Evolutionary conservation across 1,140 invertebrate species (phyloP).

Genomic region (Calephelis nemesis): DNA sequence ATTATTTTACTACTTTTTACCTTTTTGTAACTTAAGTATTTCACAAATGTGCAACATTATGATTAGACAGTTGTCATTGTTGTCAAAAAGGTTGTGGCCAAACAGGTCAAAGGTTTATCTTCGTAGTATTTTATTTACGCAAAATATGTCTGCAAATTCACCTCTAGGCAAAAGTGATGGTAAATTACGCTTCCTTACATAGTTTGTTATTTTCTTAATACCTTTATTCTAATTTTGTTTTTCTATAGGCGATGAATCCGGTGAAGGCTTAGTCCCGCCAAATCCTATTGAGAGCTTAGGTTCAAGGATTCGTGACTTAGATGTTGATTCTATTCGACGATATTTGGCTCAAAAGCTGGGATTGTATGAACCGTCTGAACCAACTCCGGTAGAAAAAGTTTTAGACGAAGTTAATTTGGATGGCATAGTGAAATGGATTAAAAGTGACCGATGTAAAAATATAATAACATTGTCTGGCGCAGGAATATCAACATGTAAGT

Average conservation of each 20-base stretch:
- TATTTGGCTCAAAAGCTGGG: constrained; percentile 74
- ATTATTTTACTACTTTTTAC: too few relatives aligned
- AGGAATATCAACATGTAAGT: constrained; percentile 96
- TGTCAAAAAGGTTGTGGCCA: constrained; percentile 65
- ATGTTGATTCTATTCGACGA: constrained; percentile 68
- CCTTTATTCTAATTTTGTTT: constrained; percentile 15
- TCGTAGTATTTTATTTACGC: constrained; percentile 60
- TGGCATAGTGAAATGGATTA: constrained; percentile 73
- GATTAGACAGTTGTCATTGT: constrained; percentile 63
- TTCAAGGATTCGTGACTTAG: constrained; percentile 59
- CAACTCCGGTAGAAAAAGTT: constrained; percentile 56
- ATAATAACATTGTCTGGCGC: constrained; percentile 96
- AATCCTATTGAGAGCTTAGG: constrained; percentile 53
- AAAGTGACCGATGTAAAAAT: constrained; percentile 88
- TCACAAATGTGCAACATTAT: constrained; percentile 60
- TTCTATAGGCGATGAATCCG: constrained; percentile 43
- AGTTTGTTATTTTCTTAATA: constrained; percentile 7
- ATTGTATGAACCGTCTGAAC: constrained; percentile 56
- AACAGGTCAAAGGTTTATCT: constrained; percentile 60
- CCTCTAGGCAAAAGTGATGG: constrained; percentile 66
- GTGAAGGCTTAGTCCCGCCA: constrained; percentile 54
- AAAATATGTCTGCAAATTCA: constrained; percentile 70
- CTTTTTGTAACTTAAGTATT: constrained; percentile 17
- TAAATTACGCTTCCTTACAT: constrained; percentile 34
- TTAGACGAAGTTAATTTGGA: constrained; percentile 71